These are phyloP conservation scores for Megaleporinus macrocephalus DNA, from an alignment of 2,113 vertebrate species.

Conservation along the genomic window DNA sequence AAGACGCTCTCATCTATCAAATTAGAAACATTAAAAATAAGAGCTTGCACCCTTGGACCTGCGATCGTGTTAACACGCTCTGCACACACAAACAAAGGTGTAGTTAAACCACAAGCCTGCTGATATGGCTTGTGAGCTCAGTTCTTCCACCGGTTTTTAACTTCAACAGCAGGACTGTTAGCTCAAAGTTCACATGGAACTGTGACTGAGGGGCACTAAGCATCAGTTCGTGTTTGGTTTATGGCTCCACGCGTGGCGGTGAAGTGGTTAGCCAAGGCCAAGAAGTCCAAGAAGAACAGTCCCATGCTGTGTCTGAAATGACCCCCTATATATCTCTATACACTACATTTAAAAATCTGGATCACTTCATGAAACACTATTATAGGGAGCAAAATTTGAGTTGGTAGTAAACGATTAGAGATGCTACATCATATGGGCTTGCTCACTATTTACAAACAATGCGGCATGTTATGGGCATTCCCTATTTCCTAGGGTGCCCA, in stretches of 20 bases:
- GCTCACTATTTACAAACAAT: no score
- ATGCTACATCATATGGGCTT: no score
- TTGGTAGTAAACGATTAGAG: no score
- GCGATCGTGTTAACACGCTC: conserved; percentile 17
- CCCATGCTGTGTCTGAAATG: no score
- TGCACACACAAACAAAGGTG: background rate
- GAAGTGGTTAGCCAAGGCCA: background rate
- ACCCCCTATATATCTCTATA: no score
- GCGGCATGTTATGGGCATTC: no score
- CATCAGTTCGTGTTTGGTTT: background rate
- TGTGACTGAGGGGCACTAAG: background rate
- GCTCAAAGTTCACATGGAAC: background rate
- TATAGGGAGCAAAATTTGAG: no score
- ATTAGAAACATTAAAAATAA: conserved; percentile 49
- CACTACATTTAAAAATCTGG: no score
- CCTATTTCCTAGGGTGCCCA: no score
- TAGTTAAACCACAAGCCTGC: conserved; percentile 8
- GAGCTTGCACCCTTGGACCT: conserved; percentile 30
- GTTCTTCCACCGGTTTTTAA: background rate
- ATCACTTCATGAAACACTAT: no score
- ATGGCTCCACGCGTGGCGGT: background rate
- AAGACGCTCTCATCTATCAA: conserved; percentile 47
- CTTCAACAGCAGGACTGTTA: background rate
- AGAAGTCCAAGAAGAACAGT: background rate
- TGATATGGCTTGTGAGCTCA: background rate